Percentiles rank a stretch among this genome's conserved stretches.
These are phyloP conservation scores for Bombus haemorrhoidalis DNA, from an alignment of 1,140 invertebrate species.

Conservation along the genomic window DNA sequence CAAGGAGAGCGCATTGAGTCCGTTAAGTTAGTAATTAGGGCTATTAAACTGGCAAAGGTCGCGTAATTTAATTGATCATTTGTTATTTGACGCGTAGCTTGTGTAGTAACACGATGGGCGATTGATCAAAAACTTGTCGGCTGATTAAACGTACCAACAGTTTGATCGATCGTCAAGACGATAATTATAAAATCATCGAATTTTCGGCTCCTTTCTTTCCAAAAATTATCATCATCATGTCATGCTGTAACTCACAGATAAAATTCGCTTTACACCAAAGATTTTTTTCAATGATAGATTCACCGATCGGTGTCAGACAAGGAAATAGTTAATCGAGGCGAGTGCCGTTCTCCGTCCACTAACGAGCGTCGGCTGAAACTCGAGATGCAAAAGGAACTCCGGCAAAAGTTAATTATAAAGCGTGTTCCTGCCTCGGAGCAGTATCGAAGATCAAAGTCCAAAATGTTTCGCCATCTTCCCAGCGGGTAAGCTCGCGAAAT, in stretches of 20 bases:
- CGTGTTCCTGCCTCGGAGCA: neutral
- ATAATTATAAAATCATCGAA: neutral
- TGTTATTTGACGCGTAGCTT: neutral
- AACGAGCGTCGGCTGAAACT: slow-evolving; percentile 5
- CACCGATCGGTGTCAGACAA: neutral
- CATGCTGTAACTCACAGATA: neutral
- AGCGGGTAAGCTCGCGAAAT: slow-evolving; percentile 3
- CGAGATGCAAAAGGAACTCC: slow-evolving; percentile 9
- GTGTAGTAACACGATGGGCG: neutral
- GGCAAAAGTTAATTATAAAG: slow-evolving; percentile 48
- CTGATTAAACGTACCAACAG: neutral
- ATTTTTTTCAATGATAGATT: neutral
- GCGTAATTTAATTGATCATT: slow-evolving; percentile 43
- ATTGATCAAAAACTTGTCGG: slow-evolving; percentile 4
- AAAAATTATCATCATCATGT: neutral
- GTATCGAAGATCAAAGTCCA: slow-evolving; percentile 41
- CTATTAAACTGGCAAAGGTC: slow-evolving; percentile 35
- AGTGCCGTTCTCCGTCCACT: neutral
- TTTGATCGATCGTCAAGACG: neutral
- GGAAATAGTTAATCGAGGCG: slow-evolving; percentile 21
- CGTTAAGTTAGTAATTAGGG: slow-evolving; percentile 44
- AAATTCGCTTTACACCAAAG: neutral
- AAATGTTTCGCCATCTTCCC: slow-evolving; percentile 15
- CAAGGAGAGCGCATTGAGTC: slow-evolving; percentile 23
- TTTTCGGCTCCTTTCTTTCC: neutral